Percentiles rank a stretch among this genome's conserved stretches.
phyloP scores from a whole-genome alignment of 2,797 vertebrate species.

The Garrulus glandarius region DNA sequence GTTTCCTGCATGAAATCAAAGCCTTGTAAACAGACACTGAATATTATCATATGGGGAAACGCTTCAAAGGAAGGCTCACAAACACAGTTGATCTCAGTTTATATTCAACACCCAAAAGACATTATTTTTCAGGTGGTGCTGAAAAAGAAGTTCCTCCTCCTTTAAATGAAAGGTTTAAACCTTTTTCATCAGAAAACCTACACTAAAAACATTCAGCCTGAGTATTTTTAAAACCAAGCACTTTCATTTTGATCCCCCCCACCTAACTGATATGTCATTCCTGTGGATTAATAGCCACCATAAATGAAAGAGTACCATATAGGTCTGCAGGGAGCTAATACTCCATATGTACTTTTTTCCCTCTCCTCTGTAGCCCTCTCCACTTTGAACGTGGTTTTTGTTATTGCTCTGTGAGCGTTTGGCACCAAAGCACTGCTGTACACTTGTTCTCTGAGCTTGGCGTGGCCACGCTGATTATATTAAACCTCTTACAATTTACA shows the following conservation, averaged over 20 bases:
- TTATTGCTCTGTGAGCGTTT: not conserved
- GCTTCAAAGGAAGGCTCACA: not conserved
- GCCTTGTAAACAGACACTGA: not conserved
- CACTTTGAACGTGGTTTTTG: conserved; percentile 8
- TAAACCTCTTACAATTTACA: conserved; percentile 6
- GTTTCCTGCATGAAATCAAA: not conserved
- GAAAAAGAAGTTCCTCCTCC: not conserved
- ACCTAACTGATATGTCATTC: not conserved
- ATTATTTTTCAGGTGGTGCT: not conserved
- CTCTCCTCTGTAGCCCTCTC: not conserved
- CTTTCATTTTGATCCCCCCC: not conserved
- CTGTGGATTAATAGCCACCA: not conserved
- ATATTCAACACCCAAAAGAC: not conserved
- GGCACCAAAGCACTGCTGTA: not conserved
- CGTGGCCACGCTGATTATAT: not conserved
- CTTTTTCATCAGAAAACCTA: not conserved
- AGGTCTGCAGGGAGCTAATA: not conserved
- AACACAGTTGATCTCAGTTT: not conserved
- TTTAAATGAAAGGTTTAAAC: not conserved
- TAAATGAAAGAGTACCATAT: not conserved
- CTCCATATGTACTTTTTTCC: not conserved
- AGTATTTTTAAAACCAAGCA: not conserved
- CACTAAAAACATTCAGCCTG: not conserved
- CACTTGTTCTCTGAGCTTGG: conserved; percentile 4
- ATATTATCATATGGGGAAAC: not conserved